A percentile compares a stretch with the other conserved stretches of the same genome.
Conservation (phyloP, 1,140 invertebrate genomes). For the Halotydeus destructor region DNA sequence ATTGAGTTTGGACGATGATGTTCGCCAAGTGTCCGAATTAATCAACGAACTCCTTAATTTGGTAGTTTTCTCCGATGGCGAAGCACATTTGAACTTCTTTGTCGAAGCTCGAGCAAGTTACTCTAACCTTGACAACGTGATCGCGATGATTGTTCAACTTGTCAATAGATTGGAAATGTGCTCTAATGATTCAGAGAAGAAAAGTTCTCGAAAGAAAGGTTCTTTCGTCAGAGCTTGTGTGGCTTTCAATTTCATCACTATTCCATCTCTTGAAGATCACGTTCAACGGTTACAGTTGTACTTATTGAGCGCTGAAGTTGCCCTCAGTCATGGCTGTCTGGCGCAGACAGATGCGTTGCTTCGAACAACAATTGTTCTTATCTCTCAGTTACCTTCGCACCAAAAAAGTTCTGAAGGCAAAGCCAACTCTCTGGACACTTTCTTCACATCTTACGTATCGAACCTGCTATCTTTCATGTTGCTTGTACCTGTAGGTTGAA, state of each 20-base stretch:
- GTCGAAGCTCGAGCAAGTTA: constrained; percentile 70
- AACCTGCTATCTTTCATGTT: constrained; percentile 62
- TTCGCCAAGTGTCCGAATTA: constrained; percentile 55
- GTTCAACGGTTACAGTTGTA: constrained; percentile 58
- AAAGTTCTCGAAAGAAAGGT: constrained; percentile 36
- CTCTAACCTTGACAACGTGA: constrained; percentile 65
- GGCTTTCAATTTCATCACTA: constrained; percentile 83
- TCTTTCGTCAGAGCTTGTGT: constrained; percentile 79
- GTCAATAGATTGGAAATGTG: constrained; percentile 55
- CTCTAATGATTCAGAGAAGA: constrained; percentile 42
- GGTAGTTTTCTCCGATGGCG: constrained; percentile 61
- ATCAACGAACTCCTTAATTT: constrained; percentile 56
- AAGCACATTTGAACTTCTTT: constrained; percentile 56
- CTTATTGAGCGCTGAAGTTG: constrained; percentile 64
- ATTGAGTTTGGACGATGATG: constrained; percentile 78
- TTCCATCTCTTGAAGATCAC: constrained; percentile 64
- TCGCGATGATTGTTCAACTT: constrained; percentile 34
- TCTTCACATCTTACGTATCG: constrained; percentile 39
- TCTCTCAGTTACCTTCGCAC: constrained; percentile 51
- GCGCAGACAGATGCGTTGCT: constrained; percentile 87
- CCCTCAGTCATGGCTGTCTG: constrained; percentile 66
- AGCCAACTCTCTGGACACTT: constrained; percentile 43
- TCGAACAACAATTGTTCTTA: constrained; percentile 55
- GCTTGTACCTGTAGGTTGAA: constrained; percentile 49
- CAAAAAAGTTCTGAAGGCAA: constrained; percentile 38